phyloP scores from a whole-genome alignment of 2,797 vertebrate genomes.

The Loriculus beryllinus region DNA sequence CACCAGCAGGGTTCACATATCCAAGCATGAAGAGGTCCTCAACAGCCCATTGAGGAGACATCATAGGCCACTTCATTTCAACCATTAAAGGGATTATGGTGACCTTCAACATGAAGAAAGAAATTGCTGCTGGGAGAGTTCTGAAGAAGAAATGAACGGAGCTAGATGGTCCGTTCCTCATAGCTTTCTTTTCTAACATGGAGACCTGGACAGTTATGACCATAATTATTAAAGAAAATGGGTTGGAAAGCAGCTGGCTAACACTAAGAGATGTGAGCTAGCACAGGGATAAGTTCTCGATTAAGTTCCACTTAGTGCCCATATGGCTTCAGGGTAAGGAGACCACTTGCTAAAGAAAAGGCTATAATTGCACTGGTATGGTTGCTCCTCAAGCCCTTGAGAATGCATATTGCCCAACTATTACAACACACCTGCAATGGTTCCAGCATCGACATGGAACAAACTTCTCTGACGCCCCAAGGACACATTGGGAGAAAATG shows the following conservation, averaged over 20 bases:
- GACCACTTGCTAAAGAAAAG: neutral
- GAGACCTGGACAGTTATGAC: neutral
- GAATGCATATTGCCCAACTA: neutral
- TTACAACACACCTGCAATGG: neutral
- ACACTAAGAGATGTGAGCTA: neutral
- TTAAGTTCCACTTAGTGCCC: neutral
- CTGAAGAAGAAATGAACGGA: neutral
- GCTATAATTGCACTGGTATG: neutral
- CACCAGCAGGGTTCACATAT: neutral
- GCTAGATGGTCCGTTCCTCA: neutral
- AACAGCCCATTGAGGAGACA: neutral
- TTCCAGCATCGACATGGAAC: rapidly evolving
- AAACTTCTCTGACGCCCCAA: neutral
- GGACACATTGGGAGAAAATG: neutral
- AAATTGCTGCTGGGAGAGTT: neutral
- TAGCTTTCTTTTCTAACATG: neutral
- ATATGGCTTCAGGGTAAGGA: neutral
- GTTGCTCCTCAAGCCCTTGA: neutral
- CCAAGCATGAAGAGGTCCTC: neutral
- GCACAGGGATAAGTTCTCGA: neutral
- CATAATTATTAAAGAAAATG: neutral
- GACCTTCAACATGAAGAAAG: neutral
- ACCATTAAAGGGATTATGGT: neutral
- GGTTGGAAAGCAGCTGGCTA: neutral
- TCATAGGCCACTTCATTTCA: neutral